These are phyloP conservation scores for Etia nguti DNA, from an alignment of 2,113 vertebrate genomes.

Conservation along the genomic window DNA sequence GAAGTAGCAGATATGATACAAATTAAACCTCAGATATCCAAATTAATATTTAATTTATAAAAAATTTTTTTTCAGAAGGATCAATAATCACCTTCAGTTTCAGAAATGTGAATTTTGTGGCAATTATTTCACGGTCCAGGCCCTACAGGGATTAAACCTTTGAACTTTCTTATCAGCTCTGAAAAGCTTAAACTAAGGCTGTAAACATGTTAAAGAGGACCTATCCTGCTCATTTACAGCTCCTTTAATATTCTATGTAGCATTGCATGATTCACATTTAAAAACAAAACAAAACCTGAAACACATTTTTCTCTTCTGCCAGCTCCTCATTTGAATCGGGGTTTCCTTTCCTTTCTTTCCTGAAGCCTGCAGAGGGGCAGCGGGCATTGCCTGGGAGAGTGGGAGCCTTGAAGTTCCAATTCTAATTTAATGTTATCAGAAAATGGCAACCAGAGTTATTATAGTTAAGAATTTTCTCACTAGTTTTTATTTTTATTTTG, in stretches of 20 bases:
- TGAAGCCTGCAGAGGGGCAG: neutral
- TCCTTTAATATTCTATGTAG: neutral
- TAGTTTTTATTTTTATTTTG: neutral
- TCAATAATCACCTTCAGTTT: too few species aligned
- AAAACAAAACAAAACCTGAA: rapidly evolving
- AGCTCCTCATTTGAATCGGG: neutral
- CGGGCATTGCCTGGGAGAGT: neutral
- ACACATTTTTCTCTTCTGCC: neutral
- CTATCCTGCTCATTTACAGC: neutral
- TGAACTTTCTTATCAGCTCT: neutral
- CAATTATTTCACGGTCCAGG: rapidly evolving
- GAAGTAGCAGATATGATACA: neutral
- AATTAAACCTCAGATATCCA: neutral
- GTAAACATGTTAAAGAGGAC: neutral
- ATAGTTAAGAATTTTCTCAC: neutral
- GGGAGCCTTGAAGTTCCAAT: neutral
- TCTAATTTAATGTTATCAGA: neutral
- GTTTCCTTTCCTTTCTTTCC: neutral
- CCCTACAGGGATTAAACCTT: neutral
- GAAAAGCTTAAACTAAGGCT: neutral
- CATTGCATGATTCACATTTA: neutral
- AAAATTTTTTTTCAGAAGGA: too few species aligned
- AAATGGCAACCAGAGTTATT: neutral
- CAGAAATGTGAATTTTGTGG: neutral
- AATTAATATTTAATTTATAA: neutral